These are phyloP conservation scores for Linepithema humile DNA, from an alignment of 1,140 invertebrate genomes.

Conservation along the genomic window DNA sequence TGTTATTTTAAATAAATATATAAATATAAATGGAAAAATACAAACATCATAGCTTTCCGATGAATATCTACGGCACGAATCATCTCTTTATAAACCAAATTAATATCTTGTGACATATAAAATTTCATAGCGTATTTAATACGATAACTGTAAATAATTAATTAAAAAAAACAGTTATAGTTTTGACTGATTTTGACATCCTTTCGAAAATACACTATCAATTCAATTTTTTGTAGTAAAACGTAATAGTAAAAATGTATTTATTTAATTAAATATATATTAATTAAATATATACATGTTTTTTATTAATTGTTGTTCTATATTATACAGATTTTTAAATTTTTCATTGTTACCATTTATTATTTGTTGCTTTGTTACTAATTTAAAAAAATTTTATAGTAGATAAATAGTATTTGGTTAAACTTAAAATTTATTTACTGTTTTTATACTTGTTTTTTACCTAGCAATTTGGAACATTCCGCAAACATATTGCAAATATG, in stretches of 20 bases:
- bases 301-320: too few species aligned
- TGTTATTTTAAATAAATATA: background rate
- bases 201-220: too few species aligned
- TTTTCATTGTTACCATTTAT: too few species aligned
- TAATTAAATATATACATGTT: too few species aligned
- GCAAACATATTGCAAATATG: background rate
- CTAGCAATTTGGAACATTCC: background rate
- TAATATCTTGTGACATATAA: background rate
- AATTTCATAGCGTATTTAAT: background rate
- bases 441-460: too few species aligned
- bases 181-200: too few species aligned
- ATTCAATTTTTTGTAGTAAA: too few species aligned
- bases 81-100: background rate
- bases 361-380: too few species aligned
- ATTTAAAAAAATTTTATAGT: background rate
- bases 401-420: background rate
- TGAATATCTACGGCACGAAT: slow-evolving; percentile 5
- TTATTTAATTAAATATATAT: too few species aligned
- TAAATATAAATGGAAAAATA: background rate
- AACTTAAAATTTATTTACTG: background rate
- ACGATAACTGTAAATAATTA: background rate
- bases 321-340: too few species aligned
- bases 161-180: too few species aligned
- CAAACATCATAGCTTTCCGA: background rate
- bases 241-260: background rate